Conservation (phyloP, 2,888 invertebrate species). For the Yponomeuta sedellus region DNA sequence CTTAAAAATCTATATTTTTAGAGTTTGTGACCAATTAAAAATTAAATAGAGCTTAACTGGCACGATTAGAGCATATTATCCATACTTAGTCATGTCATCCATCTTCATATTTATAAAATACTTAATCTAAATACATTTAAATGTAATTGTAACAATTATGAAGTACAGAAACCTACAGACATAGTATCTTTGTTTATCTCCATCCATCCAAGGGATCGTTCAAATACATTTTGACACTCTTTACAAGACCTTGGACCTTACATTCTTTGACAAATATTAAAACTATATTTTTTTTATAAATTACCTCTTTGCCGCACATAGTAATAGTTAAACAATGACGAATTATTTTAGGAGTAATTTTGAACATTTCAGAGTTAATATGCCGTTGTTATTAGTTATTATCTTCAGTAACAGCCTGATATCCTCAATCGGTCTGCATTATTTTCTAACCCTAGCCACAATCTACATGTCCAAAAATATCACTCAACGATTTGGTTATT, state of each 20-base stretch:
- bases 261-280: not conserved
- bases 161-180: not conserved
- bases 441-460: not conserved
- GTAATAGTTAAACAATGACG: too few relatives aligned
- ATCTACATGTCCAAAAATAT: not conserved
- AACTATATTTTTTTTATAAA: too few relatives aligned
- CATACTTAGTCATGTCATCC: not conserved
- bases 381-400: too few relatives aligned
- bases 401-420: too few relatives aligned
- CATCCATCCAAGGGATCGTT: conserved; percentile 10
- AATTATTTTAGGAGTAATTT: too few relatives aligned
- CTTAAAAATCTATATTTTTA: not conserved
- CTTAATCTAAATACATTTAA: conserved; percentile 17
- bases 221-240: not conserved
- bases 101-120: not conserved
- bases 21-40: not conserved
- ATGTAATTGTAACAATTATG: conserved; percentile 20
- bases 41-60: not conserved
- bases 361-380: too few relatives aligned
- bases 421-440: not conserved
- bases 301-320: too few relatives aligned
- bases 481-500: not conserved
- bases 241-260: not conserved
- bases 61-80: not conserved
- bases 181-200: not conserved